These are phyloP conservation scores for Zaprionus capensis DNA, from an alignment of 1,140 invertebrate species.

Conservation along the genomic window DNA sequence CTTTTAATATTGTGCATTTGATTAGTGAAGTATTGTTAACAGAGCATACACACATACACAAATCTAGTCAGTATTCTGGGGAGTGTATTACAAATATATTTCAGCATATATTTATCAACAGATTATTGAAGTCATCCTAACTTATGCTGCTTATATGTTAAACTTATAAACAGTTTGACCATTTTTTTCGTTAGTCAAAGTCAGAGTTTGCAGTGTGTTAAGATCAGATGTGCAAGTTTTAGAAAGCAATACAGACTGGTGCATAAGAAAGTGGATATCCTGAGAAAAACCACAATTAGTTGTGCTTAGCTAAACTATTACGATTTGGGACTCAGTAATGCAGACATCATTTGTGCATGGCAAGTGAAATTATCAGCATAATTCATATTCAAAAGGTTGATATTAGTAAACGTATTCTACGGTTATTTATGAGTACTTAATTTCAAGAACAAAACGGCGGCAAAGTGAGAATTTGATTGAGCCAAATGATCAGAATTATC, in stretches of 20 bases:
- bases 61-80: no score
- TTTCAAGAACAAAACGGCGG: conserved; percentile 31
- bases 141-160: no score
- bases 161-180: background rate
- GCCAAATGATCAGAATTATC: background rate
- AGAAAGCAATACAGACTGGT: background rate
- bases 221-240: background rate
- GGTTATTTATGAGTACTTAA: conserved; percentile 13
- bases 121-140: no score
- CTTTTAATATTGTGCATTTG: no score
- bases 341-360: background rate
- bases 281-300: background rate
- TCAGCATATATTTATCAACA: no score
- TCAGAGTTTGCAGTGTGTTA: background rate
- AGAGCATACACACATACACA: no score
- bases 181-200: background rate
- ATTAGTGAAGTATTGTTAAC: no score
- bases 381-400: background rate
- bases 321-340: background rate
- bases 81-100: no score
- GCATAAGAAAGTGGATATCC: background rate
- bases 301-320: background rate
- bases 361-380: background rate
- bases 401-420: conserved; percentile 28
- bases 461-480: background rate